These are phyloP conservation scores for Pemphigus obesinymphae DNA, from an alignment of 1,140 invertebrate genomes.

Conservation along the genomic window DNA sequence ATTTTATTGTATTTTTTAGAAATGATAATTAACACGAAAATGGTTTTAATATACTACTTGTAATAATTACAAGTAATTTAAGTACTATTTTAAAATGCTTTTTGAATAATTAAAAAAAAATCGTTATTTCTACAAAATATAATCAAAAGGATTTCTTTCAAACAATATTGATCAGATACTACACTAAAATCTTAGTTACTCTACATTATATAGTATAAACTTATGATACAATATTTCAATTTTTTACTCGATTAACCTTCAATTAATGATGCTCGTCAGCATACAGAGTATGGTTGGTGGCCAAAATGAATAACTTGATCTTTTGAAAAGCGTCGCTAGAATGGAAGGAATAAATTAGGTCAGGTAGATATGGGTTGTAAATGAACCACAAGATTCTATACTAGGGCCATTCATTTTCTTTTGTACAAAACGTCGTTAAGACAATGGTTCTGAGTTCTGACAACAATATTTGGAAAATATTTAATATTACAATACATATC, in stretches of 20 bases:
- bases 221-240: background rate
- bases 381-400: slow-evolving; percentile 12
- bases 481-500: background rate
- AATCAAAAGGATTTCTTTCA: too few relatives aligned
- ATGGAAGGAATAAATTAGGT: background rate
- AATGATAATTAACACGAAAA: too few relatives aligned
- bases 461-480: background rate
- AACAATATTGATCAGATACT: too few relatives aligned
- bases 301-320: slow-evolving; percentile 9
- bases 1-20: too few relatives aligned
- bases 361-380: background rate
- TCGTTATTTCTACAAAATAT: too few relatives aligned
- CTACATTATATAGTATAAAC: background rate
- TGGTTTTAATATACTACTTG: too few relatives aligned
- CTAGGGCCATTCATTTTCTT: slow-evolving; percentile 3
- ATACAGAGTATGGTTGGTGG: background rate
- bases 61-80: too few relatives aligned
- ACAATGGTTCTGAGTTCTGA: background rate
- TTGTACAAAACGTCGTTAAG: slow-evolving; percentile 24
- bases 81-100: too few relatives aligned
- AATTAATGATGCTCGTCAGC: background rate
- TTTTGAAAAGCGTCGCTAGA: background rate
- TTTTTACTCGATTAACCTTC: slow-evolving; percentile 1
- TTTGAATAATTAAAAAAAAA: too few relatives aligned
- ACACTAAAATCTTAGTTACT: background rate